Conservation (phyloP, 1,140 invertebrate species). For the Hylaeus volcanicus region DNA sequence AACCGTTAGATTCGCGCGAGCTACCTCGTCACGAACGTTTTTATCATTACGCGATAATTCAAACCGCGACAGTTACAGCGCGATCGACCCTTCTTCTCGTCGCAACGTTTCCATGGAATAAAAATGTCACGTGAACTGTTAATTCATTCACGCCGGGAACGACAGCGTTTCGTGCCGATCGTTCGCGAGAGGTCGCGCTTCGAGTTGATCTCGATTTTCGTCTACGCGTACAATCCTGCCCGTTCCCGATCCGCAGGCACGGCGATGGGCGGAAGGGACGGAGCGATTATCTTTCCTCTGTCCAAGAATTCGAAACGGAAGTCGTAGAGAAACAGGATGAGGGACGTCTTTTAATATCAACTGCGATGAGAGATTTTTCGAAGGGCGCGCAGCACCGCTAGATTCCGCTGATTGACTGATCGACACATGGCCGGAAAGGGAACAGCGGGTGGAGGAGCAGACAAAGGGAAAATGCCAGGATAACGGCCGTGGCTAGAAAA, state of each 20-base stretch:
- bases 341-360: slow-evolving; percentile 38
- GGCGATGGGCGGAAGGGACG: too few relatives aligned
- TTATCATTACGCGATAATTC: slow-evolving; percentile 31
- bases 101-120: not conserved
- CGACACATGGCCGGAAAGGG: slow-evolving; percentile 29
- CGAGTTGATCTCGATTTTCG: too few relatives aligned
- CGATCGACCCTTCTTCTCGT: not conserved
- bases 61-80: not conserved
- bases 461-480: slow-evolving; percentile 60
- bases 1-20: slow-evolving; percentile 9
- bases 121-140: slow-evolving; percentile 10
- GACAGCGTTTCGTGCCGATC: not conserved
- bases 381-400: slow-evolving; percentile 29
- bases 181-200: not conserved
- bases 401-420: slow-evolving; percentile 55
- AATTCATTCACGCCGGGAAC: slow-evolving; percentile 1
- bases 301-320: not conserved
- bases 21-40: slow-evolving; percentile 1
- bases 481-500: slow-evolving; percentile 52
- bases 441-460: slow-evolving; percentile 18
- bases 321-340: not conserved
- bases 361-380: not conserved
- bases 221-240: too few relatives aligned
- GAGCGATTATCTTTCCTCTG: not conserved
- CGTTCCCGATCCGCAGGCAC: too few relatives aligned